Evolutionary conservation across 2,888 invertebrate species (phyloP).

Genomic region (Thymelicus sylvestris): DNA sequence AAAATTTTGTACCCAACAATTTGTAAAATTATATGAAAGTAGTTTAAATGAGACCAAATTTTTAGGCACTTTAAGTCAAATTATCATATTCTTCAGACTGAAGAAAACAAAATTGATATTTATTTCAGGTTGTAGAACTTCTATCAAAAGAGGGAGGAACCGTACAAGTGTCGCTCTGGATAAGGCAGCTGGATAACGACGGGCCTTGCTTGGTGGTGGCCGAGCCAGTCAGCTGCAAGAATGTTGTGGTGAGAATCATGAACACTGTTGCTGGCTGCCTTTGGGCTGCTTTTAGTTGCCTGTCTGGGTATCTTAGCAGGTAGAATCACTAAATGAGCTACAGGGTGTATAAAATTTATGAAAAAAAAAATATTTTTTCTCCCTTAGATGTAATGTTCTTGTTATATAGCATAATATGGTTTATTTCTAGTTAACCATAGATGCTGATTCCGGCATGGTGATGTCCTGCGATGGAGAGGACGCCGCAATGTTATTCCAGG

Average conservation of each 20-base stretch:
- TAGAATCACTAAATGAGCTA: no score
- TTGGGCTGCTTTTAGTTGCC: no score
- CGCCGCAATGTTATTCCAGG: constrained; percentile 82
- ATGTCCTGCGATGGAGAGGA: constrained; percentile 69
- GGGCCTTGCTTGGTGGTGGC: constrained; percentile 87
- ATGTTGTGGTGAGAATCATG: constrained; percentile 75
- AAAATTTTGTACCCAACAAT: no score
- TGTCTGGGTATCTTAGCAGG: no score
- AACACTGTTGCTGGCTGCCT: neutral
- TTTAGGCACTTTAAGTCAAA: no score
- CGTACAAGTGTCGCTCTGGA: constrained; percentile 88
- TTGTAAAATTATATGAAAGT: no score
- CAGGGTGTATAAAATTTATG: no score
- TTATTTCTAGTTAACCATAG: constrained; percentile 68
- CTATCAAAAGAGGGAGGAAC: constrained; percentile 81
- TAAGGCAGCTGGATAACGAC: constrained; percentile 83
- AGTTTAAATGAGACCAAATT: no score
- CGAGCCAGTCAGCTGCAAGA: constrained; percentile 87
- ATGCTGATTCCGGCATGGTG: constrained; percentile 70
- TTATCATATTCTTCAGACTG: neutral
- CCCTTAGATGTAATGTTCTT: no score
- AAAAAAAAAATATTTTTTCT: neutral
- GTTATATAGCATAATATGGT: neutral
- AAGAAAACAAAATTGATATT: neutral
- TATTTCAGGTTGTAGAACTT: constrained; percentile 84